Conservation (phyloP, 2,797 vertebrate genomes). For the Tadarida brasiliensis region DNA sequence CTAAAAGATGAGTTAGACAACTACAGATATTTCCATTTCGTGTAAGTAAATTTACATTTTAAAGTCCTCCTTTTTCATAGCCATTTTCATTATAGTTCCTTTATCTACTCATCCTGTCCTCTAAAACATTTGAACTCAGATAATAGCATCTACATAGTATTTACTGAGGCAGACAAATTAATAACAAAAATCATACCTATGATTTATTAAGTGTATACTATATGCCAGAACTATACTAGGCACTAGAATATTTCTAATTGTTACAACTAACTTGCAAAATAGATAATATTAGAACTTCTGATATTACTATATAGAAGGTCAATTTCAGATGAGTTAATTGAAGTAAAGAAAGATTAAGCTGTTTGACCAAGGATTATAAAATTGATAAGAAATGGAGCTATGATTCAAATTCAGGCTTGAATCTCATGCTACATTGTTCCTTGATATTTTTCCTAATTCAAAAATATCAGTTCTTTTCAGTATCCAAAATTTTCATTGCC, state of each 20-base stretch:
- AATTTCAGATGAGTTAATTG: slow-evolving; percentile 34
- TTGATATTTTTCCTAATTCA: slow-evolving; percentile 46
- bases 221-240: neutral
- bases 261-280: slow-evolving; percentile 1
- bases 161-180: slow-evolving; percentile 20
- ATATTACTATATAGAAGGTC: neutral
- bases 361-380: neutral
- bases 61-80: slow-evolving; percentile 18
- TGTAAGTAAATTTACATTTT: slow-evolving; percentile 10
- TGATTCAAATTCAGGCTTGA: slow-evolving; percentile 36
- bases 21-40: slow-evolving; percentile 38
- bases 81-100: slow-evolving; percentile 1
- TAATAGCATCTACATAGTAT: slow-evolving; percentile 14
- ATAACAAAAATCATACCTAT: slow-evolving; percentile 32
- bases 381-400: neutral
- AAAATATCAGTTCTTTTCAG: neutral
- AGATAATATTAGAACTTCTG: slow-evolving; percentile 29
- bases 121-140: slow-evolving; percentile 31
- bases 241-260: slow-evolving; percentile 7
- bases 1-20: neutral
- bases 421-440: neutral
- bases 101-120: neutral
- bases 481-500: slow-evolving; percentile 4
- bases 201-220: slow-evolving; percentile 33
- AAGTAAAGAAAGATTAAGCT: slow-evolving; percentile 26